Conservation (phyloP, 2,888 invertebrate species). For the Drosophila kanekoi region DNA sequence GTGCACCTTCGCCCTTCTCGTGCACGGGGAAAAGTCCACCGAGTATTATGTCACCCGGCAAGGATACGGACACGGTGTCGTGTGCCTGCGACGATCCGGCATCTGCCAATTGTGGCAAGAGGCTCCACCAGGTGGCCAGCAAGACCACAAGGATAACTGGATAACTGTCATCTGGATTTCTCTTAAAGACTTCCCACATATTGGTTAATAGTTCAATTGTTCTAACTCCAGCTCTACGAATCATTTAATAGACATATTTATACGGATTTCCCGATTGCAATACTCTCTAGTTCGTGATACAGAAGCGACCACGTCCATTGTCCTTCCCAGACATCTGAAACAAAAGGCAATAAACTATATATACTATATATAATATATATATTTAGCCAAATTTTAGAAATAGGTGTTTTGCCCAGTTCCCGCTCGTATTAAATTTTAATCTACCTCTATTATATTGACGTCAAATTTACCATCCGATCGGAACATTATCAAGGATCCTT, state of each 20-base stretch:
- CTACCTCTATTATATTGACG: too few relatives aligned
- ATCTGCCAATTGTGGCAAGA: constrained; percentile 4
- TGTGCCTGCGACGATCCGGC: constrained; percentile 43
- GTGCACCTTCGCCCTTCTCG: constrained; percentile 86
- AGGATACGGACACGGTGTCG: constrained; percentile 70
- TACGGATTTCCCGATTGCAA: background rate
- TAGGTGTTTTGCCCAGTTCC: too few relatives aligned
- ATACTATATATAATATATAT: too few relatives aligned
- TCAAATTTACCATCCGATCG: too few relatives aligned
- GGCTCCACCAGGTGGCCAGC: constrained; percentile 20
- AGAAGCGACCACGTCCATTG: too few relatives aligned
- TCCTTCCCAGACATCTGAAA: too few relatives aligned
- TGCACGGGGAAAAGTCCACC: constrained; percentile 90
- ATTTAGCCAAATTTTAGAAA: too few relatives aligned
- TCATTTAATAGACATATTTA: background rate
- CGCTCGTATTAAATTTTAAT: too few relatives aligned
- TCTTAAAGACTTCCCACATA: constrained; percentile 16
- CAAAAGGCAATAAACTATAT: too few relatives aligned
- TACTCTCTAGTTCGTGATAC: background rate
- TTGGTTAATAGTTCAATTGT: background rate
- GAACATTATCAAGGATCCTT: too few relatives aligned
- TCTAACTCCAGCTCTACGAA: constrained; percentile 2
- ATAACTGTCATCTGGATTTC: constrained; percentile 3
- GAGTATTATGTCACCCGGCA: constrained; percentile 88
- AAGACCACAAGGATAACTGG: constrained; percentile 10